Percentiles rank a stretch among this genome's conserved stretches.
These are phyloP conservation scores for Sphaeridia pumilis DNA, from an alignment of 2,888 invertebrate species.

Conservation along the genomic window DNA sequence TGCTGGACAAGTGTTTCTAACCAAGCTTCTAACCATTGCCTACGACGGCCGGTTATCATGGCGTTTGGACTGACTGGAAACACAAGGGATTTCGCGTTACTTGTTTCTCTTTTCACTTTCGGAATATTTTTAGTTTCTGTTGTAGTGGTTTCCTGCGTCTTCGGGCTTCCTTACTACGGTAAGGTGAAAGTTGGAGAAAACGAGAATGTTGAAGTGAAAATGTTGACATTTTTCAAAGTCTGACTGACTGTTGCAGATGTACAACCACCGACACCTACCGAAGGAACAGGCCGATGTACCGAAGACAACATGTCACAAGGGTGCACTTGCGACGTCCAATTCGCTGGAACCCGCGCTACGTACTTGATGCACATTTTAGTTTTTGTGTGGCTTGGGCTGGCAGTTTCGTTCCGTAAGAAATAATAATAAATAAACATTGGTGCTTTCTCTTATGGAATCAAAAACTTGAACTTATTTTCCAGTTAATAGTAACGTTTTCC, in stretches of 20 bases:
- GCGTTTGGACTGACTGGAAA: neutral
- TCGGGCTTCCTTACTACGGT: slow-evolving; percentile 9
- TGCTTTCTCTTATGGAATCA: neutral
- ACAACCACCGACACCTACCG: neutral
- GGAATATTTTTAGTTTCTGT: slow-evolving; percentile 8
- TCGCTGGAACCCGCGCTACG: neutral
- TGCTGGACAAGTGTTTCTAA: too few relatives aligned
- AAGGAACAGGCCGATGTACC: neutral
- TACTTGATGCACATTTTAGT: neutral
- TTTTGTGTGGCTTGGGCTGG: too few relatives aligned
- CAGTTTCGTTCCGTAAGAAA: too few relatives aligned
- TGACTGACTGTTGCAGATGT: neutral
- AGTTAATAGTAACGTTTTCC: slow-evolving; percentile 13
- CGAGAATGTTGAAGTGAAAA: neutral
- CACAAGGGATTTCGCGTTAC: slow-evolving; percentile 3
- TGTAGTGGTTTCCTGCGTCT: neutral
- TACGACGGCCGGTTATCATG: too few relatives aligned
- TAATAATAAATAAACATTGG: neutral
- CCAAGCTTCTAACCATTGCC: too few relatives aligned
- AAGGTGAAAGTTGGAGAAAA: neutral
- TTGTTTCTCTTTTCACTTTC: slow-evolving; percentile 4
- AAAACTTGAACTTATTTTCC: neutral
- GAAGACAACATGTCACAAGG: neutral
- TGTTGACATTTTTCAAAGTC: neutral
- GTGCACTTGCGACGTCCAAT: neutral